A percentile compares a stretch with the other conserved stretches of the same genome.
phyloP scores from a whole-genome alignment of 2,113 vertebrate genomes.

The Arizona elegans region DNA sequence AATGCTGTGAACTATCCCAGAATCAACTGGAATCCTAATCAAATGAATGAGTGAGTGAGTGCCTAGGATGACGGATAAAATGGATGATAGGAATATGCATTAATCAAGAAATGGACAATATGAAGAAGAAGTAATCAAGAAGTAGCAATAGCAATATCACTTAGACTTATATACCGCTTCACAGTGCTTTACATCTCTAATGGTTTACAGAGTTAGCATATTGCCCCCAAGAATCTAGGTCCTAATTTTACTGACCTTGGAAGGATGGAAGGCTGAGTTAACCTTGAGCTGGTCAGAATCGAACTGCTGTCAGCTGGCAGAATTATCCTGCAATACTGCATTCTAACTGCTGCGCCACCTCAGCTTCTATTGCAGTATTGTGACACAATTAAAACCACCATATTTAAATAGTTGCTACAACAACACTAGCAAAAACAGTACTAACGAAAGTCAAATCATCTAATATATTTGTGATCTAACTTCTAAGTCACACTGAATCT shows the following conservation, averaged over 20 bases:
- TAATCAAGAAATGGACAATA: neutral
- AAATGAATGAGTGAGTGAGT: too few relatives aligned
- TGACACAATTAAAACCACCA: neutral
- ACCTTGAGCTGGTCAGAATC: too few relatives aligned
- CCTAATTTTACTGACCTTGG: too few relatives aligned
- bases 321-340: too few relatives aligned
- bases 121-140: neutral
- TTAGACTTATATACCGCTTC: too few relatives aligned
- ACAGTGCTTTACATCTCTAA: too few relatives aligned
- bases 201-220: too few relatives aligned
- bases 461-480: neutral
- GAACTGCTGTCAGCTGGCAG: too few relatives aligned
- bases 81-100: neutral
- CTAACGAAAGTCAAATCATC: neutral
- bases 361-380: neutral
- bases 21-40: neutral
- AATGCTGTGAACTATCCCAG: neutral
- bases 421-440: neutral
- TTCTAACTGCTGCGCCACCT: too few relatives aligned
- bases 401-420: neutral
- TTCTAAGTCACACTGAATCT: neutral
- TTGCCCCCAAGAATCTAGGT: too few relatives aligned
- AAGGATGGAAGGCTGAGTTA: too few relatives aligned
- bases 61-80: neutral
- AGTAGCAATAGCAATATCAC: neutral